Evolutionary conservation across 2,888 invertebrate species (phyloP), one percentile per base, ranked within the genome.

Genomic region (Ichneumoninae sp.): DNA sequence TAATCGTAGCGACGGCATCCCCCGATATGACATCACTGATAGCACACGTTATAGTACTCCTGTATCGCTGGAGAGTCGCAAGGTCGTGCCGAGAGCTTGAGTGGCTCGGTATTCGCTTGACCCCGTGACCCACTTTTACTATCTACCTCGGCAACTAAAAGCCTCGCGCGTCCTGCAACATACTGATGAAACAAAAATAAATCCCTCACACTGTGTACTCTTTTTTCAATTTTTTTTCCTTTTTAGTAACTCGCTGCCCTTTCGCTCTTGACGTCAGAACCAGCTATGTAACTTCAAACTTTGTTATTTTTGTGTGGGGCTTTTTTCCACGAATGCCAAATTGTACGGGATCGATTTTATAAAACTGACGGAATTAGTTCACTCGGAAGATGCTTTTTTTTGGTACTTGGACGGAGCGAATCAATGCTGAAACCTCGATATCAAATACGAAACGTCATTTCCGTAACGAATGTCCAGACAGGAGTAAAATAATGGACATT

Each of bases 21-120:
- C 33, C 79, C 76, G 71, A 44, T 3, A 75, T 83, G 83, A 83
- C 83, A 80, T 83, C 83, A 83, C 72, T 76, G 76, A 77, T 80
- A 80, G 52, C 52, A 47, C 40, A 50, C 13, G 68, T 40, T 57
- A 75, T 19, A 66, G 52, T 68, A 50, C 33, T 30, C 22, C 30
- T 65, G 75, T 68, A 26, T 22, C 40, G 26, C 74, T 80, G 60
- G 77, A 65, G 70, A 78, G 78, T 78, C 81, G 81, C 81, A 84
- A 84, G 84, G 81, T 81, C 84, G 84, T 71, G 66, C 75, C 74
- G 84, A 75, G 78, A 68, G 81, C 84, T 78, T 75, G 80, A 75
- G 78, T 84, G 70, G 71, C 84, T 84, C 84, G 81, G 79, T 84
- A 79, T 82, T 84, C 75, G 84, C 84, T 82, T 82, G 84, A 84